phyloP scores from a whole-genome alignment of 2,797 vertebrate genomes.

The Pterois miles region DNA sequence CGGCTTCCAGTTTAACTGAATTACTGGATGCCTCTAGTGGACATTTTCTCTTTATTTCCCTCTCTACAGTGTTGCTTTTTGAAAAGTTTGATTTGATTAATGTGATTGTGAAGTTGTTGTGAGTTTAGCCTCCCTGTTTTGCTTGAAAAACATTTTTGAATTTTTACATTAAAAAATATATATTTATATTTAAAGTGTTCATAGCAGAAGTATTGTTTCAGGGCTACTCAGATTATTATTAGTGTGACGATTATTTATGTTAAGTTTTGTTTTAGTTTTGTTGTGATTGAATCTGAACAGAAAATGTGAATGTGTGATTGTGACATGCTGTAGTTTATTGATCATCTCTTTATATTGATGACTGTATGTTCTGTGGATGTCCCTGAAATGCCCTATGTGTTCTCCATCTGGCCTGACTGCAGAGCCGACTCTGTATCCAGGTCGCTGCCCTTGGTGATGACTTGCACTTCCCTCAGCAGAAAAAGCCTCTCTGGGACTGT shows the following conservation, averaged over 20 bases:
- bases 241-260: not conserved
- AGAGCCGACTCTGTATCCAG: conserved; percentile 39
- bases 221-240: not conserved
- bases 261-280: no score
- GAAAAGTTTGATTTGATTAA: not conserved
- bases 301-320: not conserved
- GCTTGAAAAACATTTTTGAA: no score
- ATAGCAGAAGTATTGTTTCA: not conserved
- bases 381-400: conserved; percentile 19
- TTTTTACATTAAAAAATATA: not conserved
- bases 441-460: conserved; percentile 65
- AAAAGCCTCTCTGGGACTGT: conserved; percentile 34
- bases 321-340: not conserved
- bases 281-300: not conserved
- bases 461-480: conserved; percentile 57
- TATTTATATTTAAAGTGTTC: not conserved
- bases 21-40: no score
- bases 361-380: conserved; percentile 2
- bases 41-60: not conserved
- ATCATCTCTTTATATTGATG: no score
- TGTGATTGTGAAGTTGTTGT: not conserved
- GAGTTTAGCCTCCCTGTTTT: not conserved
- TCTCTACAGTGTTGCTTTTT: not conserved
- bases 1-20: accelerated
- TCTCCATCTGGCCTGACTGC: conserved; percentile 53